A percentile compares a stretch with the other conserved stretches of the same genome.
Evolutionary conservation across 2,797 vertebrate genomes (phyloP).

Genomic region (Phataginus tricuspis): DNA sequence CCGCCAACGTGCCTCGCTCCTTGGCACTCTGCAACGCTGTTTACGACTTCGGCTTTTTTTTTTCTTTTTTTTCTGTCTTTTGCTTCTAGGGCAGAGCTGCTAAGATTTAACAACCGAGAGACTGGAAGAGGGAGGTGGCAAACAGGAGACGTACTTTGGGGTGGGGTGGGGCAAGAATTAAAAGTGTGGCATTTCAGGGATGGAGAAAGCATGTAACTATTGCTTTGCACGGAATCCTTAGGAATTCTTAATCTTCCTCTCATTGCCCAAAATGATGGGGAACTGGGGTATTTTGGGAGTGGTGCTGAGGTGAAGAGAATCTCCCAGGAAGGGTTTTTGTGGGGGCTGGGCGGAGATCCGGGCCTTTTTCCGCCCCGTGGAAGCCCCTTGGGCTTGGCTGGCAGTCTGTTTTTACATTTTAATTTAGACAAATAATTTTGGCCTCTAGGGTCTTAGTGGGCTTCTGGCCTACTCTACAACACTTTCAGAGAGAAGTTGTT

Average conservation of each 20-base stretch:
- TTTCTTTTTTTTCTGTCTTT: not conserved
- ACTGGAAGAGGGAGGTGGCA: slow-evolving; percentile 65
- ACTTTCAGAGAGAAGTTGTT: not conserved
- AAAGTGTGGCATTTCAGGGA: slow-evolving; percentile 58
- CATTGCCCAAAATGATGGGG: not conserved
- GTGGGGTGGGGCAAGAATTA: slow-evolving; percentile 45
- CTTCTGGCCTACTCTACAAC: not conserved
- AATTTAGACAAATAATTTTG: slow-evolving; percentile 46
- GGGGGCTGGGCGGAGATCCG: not conserved
- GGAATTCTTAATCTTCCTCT: slow-evolving; percentile 52
- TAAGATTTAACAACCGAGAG: slow-evolving; percentile 74
- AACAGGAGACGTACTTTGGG: slow-evolving; percentile 56
- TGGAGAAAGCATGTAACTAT: not conserved
- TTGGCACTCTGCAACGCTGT: slow-evolving; percentile 80
- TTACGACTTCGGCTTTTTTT: slow-evolving; percentile 76
- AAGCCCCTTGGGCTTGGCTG: not conserved
- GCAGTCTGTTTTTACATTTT: slow-evolving; percentile 9
- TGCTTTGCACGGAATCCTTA: slow-evolving; percentile 36
- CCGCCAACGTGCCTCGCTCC: slow-evolving; percentile 76
- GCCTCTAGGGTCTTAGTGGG: not conserved
- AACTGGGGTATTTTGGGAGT: not conserved
- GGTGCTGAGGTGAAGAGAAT: not conserved
- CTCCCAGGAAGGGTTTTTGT: not conserved
- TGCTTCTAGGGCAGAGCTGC: slow-evolving; percentile 69
- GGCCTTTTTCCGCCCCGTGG: not conserved